Evolutionary conservation across 2,888 invertebrate species (phyloP), one percentile per base, ranked within the genome.

Genomic region (Sinodicranocentrus sp.): DNA sequence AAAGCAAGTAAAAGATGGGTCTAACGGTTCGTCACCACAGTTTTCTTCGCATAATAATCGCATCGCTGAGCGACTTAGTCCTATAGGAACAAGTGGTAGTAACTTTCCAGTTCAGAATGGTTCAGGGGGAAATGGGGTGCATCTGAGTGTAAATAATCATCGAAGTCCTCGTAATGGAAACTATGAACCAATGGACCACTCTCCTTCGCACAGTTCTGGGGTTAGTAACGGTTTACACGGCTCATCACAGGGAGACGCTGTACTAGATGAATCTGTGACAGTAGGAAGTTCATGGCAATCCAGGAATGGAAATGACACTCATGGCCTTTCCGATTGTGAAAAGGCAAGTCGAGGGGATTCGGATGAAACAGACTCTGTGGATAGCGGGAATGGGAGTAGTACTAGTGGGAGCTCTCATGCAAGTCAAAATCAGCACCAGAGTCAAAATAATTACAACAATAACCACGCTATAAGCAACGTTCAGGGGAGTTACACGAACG

Each of bases 361-460:
- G 48, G 87, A 88, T 70, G 87, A 88, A 59, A 86, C 87, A 10
- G 88, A 88, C 52, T 85, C 86, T 25, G 84, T 86, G 13, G 87
- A 86, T 43, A 86, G 87, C 84, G 87, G 87, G 48, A 88, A 86
- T 70, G 87, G 87, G n/a, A 85, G 87, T 33, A 87, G 86, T 68
- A 82, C 75, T 21, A 79, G 85, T 61, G 84, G 86, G 43, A 79
- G 83, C 8, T 73, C 73, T 3, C n/a, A 57, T n/a, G 75, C 72
- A 21, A 76, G 80, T 63, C 73, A 71, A 10, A 63, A 75, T 17
- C 73, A 71, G n/a, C 70, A 75, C 13, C 57, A 71, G 23, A 76
- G 52, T 61, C 65, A 78, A 28, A 70, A 44, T 57, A 63, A 33
- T 33, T 33, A 63, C 28, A 70, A 33, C 25, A 70, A 52, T 15